These are phyloP conservation scores for Synanthedon andrenaeformis DNA, from an alignment of 2,888 invertebrate genomes.

Conservation along the genomic window DNA sequence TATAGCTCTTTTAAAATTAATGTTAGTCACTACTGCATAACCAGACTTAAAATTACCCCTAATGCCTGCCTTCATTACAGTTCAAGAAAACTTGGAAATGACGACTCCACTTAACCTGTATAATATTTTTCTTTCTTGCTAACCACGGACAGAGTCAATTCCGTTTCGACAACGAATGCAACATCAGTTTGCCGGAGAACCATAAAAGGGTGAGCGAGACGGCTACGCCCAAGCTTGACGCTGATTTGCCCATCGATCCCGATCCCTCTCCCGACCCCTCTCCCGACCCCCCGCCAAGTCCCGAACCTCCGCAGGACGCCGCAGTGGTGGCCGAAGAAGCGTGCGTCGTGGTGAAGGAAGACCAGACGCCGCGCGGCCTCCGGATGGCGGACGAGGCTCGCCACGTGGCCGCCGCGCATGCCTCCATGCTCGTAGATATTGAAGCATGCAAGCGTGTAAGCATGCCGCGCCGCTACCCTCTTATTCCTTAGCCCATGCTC, in stretches of 20 bases:
- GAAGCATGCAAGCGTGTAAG: conserved; percentile 79
- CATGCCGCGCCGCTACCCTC: conserved; percentile 62
- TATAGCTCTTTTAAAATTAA: no score
- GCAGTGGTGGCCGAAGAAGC: conserved; percentile 33
- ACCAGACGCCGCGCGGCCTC: conserved; percentile 52
- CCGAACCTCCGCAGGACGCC: conserved; percentile 32
- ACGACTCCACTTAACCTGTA: no score
- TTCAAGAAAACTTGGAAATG: no score
- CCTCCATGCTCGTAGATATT: conserved; percentile 68
- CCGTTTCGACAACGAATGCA: conserved; percentile 99
- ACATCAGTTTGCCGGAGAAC: conserved; percentile 96
- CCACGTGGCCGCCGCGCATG: conserved; percentile 65
- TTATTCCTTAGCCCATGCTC: conserved; percentile 16
- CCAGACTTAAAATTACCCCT: no score
- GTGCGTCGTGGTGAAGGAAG: conserved; percentile 63
- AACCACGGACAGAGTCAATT: conserved; percentile 91
- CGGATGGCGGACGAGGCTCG: conserved; percentile 62
- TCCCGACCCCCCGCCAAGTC: conserved; percentile 1
- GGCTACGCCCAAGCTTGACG: conserved; percentile 56
- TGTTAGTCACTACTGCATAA: no score
- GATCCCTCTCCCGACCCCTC: conserved; percentile 17
- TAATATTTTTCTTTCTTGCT: conserved; percentile 38
- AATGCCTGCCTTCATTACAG: no score
- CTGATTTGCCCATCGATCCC: conserved; percentile 23
- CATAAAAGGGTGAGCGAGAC: conserved; percentile 94